phyloP scores from a whole-genome alignment of 1,140 invertebrate species.

The Drosophila nannoptera region DNA sequence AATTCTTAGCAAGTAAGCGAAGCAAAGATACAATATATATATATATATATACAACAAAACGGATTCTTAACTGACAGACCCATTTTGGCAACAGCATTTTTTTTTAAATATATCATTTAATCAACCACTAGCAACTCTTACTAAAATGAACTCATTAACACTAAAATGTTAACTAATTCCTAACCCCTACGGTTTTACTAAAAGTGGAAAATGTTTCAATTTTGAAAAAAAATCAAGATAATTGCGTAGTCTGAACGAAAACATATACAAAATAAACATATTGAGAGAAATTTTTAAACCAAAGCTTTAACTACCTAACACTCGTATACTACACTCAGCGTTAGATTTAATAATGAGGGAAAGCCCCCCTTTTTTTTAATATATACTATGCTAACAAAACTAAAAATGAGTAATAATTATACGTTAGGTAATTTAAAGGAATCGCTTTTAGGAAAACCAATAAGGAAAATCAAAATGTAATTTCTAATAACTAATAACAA shows the following conservation, averaged over 20 bases:
- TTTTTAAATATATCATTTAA: constrained; percentile 66
- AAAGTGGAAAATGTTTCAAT: constrained; percentile 20
- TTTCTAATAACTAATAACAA: constrained; percentile 5
- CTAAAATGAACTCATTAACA: constrained; percentile 37
- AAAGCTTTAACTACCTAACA: constrained; percentile 72
- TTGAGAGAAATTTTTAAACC: constrained; percentile 57
- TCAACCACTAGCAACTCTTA: constrained; percentile 37
- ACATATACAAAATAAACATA: constrained; percentile 67
- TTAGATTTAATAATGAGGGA: constrained; percentile 44
- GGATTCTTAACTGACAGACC: constrained; percentile 38
- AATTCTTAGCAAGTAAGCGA: constrained; percentile 71
- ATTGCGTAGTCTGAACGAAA: constrained; percentile 68
- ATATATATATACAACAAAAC: constrained; percentile 21
- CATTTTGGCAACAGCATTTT: constrained; percentile 65
- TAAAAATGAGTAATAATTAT: constrained; percentile 12
- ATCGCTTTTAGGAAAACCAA: constrained; percentile 25
- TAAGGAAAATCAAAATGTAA: constrained; percentile 14
- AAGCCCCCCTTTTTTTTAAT: constrained; percentile 46
- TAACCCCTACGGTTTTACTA: constrained; percentile 43
- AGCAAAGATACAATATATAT: constrained; percentile 34
- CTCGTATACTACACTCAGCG: constrained; percentile 60
- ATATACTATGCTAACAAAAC: constrained; percentile 49
- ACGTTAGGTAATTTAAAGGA: constrained; percentile 36
- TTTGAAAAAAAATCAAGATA: background rate
- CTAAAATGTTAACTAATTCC: constrained; percentile 62